Percentiles rank a stretch among this genome's conserved stretches.
These are phyloP conservation scores for Cathartes aura DNA, from an alignment of 2,113 vertebrate genomes.

Conservation along the genomic window DNA sequence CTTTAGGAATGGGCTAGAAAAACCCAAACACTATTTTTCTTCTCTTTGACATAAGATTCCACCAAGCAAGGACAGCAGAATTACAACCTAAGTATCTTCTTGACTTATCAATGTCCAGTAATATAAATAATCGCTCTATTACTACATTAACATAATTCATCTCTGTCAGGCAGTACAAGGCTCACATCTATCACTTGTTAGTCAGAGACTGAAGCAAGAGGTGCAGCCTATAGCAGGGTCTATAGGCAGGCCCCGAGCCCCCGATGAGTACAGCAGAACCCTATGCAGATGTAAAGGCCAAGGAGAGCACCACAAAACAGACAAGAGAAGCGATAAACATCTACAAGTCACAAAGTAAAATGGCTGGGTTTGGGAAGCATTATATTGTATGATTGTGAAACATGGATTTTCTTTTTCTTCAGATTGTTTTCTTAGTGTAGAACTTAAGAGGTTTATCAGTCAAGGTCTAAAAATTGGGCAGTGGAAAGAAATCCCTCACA, in stretches of 20 bases:
- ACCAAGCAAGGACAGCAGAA: neutral
- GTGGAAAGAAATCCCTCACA: neutral
- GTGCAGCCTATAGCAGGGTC: neutral
- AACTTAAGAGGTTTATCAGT: neutral
- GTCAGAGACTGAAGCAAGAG: neutral
- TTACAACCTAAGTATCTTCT: neutral
- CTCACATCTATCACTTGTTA: neutral
- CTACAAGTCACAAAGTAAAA: neutral
- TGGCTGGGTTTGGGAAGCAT: neutral
- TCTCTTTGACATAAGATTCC: neutral
- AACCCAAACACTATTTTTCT: neutral
- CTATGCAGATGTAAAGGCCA: fast-evolving
- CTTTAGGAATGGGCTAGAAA: neutral
- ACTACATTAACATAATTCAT: neutral
- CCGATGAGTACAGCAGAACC: neutral
- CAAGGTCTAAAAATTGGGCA: neutral
- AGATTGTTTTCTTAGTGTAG: neutral
- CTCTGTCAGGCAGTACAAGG: neutral
- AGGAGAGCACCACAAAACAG: neutral
- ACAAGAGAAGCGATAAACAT: fast-evolving
- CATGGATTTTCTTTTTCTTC: neutral
- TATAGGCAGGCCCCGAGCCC: neutral
- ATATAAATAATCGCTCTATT: neutral
- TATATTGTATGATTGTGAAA: neutral
- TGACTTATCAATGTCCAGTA: neutral